phyloP scores from a whole-genome alignment of 2,113 vertebrate species.

The Rhadina sibilatrix region DNA sequence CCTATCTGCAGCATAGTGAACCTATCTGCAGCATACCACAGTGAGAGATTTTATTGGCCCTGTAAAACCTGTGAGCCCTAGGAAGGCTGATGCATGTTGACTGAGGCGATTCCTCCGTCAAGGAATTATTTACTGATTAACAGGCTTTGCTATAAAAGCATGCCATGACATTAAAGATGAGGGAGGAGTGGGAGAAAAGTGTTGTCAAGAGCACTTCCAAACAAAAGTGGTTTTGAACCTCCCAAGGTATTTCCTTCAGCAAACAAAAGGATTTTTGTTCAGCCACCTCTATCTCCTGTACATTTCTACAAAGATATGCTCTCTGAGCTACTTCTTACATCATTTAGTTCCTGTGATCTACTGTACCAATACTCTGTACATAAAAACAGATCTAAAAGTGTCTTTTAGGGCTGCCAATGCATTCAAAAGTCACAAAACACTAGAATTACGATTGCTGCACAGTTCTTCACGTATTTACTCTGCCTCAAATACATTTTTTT shows the following conservation, averaged over 20 bases:
- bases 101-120: background rate
- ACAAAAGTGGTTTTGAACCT: background rate
- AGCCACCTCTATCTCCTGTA: background rate
- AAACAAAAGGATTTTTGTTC: background rate
- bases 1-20: background rate
- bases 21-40: background rate
- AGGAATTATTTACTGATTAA: slow-evolving; percentile 9
- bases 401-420: background rate
- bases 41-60: background rate
- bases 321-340: background rate
- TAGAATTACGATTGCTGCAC: background rate
- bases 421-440: background rate
- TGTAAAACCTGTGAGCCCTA: background rate
- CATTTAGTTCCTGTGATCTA: background rate
- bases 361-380: background rate
- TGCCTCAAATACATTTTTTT: background rate
- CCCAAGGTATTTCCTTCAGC: background rate
- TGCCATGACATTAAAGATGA: background rate
- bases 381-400: background rate
- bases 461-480: background rate
- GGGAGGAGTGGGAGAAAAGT: background rate
- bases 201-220: background rate
- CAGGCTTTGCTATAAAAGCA: background rate
- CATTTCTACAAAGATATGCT: background rate
- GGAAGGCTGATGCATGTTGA: background rate